A percentile compares a stretch with the other conserved stretches of the same genome.
These are phyloP conservation scores for Nesoenas mayeri DNA, from an alignment of 2,113 vertebrate genomes.

Conservation along the genomic window DNA sequence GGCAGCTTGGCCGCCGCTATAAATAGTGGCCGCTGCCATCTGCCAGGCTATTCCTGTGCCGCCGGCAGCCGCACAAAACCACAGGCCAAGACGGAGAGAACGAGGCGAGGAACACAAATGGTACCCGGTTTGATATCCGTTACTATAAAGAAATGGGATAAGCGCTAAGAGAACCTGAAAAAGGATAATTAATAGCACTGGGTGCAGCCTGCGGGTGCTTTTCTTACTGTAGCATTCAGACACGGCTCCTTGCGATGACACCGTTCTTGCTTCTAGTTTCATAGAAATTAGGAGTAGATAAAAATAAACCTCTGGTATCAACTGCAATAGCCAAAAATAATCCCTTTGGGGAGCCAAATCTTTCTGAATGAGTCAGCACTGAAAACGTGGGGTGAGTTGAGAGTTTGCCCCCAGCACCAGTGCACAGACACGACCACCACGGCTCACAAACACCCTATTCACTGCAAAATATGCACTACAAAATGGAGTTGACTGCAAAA, in stretches of 20 bases:
- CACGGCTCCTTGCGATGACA: not conserved
- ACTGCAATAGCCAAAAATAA: conserved; percentile 7
- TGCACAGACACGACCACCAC: rapidly evolving
- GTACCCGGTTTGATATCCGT: conserved; percentile 27
- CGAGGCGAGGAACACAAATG: conserved; percentile 56
- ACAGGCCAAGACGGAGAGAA: conserved; percentile 59
- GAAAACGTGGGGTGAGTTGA: rapidly evolving
- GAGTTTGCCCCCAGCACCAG: not conserved
- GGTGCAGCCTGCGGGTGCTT: not conserved
- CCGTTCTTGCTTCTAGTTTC: not conserved
- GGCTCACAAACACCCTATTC: not conserved
- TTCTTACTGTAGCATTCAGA: not conserved
- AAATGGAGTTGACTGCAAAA: not conserved
- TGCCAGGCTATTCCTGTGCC: conserved; percentile 70
- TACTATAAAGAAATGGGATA: not conserved
- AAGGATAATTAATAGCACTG: not conserved
- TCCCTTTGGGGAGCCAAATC: not conserved
- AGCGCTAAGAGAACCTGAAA: not conserved
- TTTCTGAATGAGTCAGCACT: not conserved
- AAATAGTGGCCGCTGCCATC: conserved; percentile 79
- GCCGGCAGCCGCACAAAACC: conserved; percentile 48
- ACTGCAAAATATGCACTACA: not conserved
- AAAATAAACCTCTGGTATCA: conserved; percentile 38
- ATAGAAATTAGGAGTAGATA: not conserved
- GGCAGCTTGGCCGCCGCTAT: conserved; percentile 68